phyloP scores from a whole-genome alignment of 2,113 vertebrate genomes.

The Burhinus bistriatus region DNA sequence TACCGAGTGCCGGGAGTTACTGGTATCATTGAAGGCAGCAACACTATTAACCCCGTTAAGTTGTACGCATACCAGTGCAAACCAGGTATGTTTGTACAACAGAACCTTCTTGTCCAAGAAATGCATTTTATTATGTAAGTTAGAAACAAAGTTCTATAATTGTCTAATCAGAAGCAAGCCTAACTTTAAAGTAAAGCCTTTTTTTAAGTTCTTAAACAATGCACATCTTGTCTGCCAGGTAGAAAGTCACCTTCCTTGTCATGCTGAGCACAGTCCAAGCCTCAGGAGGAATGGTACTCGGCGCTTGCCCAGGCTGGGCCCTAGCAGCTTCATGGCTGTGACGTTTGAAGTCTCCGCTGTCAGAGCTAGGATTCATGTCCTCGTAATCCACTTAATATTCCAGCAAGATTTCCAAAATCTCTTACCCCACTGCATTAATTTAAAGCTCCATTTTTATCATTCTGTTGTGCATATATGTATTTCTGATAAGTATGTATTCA shows the following conservation, averaged over 20 bases:
- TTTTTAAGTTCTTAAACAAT: background rate
- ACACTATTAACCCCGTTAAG: background rate
- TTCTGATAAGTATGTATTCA: background rate
- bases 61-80: background rate
- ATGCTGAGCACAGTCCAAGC: background rate
- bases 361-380: background rate
- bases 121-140: background rate
- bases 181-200: background rate
- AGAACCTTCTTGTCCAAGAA: background rate
- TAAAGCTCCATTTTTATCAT: background rate
- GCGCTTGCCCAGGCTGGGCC: background rate
- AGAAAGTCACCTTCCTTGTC: background rate
- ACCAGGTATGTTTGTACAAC: background rate
- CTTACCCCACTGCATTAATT: background rate
- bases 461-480: background rate
- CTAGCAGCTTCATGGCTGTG: background rate
- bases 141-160: background rate
- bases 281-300: background rate
- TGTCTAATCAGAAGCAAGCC: background rate
- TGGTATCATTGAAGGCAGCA: background rate
- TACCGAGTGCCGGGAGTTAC: background rate
- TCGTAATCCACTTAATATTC: background rate
- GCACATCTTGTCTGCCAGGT: background rate
- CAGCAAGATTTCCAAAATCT: background rate
- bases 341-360: background rate